These are phyloP conservation scores for Noctua pronuba DNA, from an alignment of 2,888 invertebrate genomes.

Conservation along the genomic window DNA sequence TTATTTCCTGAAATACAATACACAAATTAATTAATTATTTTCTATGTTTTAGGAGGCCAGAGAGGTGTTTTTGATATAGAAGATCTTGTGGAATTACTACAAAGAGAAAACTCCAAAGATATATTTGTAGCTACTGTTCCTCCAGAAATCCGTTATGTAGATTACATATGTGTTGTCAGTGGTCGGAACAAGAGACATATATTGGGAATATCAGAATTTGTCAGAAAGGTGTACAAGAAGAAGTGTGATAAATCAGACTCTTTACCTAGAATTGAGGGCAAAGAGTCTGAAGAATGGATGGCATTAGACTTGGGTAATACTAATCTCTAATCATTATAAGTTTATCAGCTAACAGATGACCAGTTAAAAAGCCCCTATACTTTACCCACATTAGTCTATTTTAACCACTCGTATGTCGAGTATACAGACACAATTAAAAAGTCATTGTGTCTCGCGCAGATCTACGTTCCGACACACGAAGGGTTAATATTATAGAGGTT, in stretches of 20 bases:
- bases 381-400: background rate
- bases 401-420: too few species aligned
- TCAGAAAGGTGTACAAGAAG: constrained; percentile 94
- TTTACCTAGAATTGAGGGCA: constrained; percentile 95
- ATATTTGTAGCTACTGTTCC: constrained; percentile 96
- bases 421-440: too few species aligned
- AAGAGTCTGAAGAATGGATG: constrained; percentile 95
- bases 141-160: constrained; percentile 93
- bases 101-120: constrained; percentile 94
- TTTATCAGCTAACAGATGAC: background rate
- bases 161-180: constrained; percentile 95
- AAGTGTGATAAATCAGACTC: constrained; percentile 92
- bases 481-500: too few species aligned
- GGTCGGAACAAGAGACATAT: constrained; percentile 94
- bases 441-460: too few species aligned
- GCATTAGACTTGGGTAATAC: constrained; percentile 96
- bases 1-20: background rate
- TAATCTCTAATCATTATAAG: background rate
- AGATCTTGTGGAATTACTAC: constrained; percentile 94
- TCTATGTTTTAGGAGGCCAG: constrained; percentile 92
- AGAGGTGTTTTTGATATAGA: constrained; percentile 97
- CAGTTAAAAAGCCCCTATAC: background rate
- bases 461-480: too few species aligned
- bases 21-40: background rate
- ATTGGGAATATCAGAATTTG: constrained; percentile 93